phyloP scores from a whole-genome alignment of 2,797 vertebrate genomes.

The Dryobates pubescens region DNA sequence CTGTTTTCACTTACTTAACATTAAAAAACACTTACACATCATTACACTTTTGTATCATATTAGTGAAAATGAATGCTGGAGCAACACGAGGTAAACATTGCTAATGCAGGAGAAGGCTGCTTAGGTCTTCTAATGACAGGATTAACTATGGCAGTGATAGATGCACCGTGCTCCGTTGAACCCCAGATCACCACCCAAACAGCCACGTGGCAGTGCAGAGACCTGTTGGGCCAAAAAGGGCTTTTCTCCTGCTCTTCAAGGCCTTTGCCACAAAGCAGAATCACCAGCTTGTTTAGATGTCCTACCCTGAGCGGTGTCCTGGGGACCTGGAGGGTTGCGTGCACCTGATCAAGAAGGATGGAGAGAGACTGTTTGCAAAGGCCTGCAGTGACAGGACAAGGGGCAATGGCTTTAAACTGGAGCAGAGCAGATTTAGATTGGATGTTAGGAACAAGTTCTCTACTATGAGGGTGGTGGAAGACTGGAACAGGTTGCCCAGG shows the following conservation, averaged over 20 bases:
- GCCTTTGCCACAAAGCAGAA: background rate
- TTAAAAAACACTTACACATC: conserved; percentile 81
- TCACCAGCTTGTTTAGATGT: background rate
- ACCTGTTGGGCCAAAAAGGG: background rate
- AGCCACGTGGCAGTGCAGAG: background rate
- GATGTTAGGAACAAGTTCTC: too few species aligned
- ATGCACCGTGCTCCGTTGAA: conserved; percentile 42
- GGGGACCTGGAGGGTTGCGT: background rate
- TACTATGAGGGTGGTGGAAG: too few species aligned
- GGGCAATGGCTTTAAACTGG: too few species aligned
- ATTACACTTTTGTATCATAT: conserved; percentile 78
- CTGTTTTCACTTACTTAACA: conserved; percentile 81
- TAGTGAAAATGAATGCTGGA: conserved; percentile 76
- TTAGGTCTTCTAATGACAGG: conserved; percentile 19
- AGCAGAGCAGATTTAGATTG: too few species aligned
- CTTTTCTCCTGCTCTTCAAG: background rate
- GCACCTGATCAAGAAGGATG: background rate
- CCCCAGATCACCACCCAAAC: background rate
- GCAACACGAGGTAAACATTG: conserved; percentile 67
- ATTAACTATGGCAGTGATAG: conserved; percentile 63
- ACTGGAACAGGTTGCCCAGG: too few species aligned
- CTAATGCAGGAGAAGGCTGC: conserved; percentile 66
- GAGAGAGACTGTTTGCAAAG: too few species aligned
- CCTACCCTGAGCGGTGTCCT: background rate
- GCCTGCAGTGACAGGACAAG: too few species aligned